Percentiles rank a stretch among this genome's conserved stretches.
Evolutionary conservation across 2,888 invertebrate genomes (phyloP).

Genomic region (Agapetus fuscipes): DNA sequence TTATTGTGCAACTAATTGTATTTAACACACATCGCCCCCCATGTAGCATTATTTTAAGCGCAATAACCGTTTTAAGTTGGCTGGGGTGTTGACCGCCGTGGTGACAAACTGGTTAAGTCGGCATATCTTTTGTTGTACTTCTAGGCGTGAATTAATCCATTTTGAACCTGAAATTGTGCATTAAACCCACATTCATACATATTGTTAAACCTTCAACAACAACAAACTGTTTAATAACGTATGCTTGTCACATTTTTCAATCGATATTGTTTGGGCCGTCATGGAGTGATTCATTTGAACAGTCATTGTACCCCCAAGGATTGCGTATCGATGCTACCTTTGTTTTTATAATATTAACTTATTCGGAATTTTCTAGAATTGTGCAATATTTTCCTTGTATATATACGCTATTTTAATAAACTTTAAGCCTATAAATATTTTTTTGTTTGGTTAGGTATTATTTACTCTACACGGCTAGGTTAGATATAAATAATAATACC

Average conservation of each 20-base stretch:
- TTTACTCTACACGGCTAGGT: no score
- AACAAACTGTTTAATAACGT: background rate
- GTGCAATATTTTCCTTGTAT: no score
- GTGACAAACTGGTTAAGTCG: slow-evolving; percentile 47
- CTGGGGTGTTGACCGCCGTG: slow-evolving; percentile 46
- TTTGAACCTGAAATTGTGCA: no score
- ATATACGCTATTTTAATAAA: no score
- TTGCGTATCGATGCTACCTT: slow-evolving; percentile 8
- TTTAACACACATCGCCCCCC: slow-evolving; percentile 1
- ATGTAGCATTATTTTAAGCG: slow-evolving; percentile 14
- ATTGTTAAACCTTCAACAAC: background rate
- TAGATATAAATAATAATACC: no score
- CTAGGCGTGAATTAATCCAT: slow-evolving; percentile 6
- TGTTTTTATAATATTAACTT: no score
- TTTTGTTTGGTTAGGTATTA: no score
- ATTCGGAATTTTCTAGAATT: no score
- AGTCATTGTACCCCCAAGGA: slow-evolving; percentile 9
- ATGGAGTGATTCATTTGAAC: slow-evolving; percentile 13
- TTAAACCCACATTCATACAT: no score
- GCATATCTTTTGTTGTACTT: slow-evolving; percentile 29
- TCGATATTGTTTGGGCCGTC: slow-evolving; percentile 16
- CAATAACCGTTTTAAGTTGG: slow-evolving; percentile 25
- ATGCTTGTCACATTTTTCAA: slow-evolving; percentile 7
- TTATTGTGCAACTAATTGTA: slow-evolving; percentile 1
- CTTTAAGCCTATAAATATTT: no score